phyloP scores from a whole-genome alignment of 2,797 vertebrate species.

The Micrastur ruficollis region DNA sequence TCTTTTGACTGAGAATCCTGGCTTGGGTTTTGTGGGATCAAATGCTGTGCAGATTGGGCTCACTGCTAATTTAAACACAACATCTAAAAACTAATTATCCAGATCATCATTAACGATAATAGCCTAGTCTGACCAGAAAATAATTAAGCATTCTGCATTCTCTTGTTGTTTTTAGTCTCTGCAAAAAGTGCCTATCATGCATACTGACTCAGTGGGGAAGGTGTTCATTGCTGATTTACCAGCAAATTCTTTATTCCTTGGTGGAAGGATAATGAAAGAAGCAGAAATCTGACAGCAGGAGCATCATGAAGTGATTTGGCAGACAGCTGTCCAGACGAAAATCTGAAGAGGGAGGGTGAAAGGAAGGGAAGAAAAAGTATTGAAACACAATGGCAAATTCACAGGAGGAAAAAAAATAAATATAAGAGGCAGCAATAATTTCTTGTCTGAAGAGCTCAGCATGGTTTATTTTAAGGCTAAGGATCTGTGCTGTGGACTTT shows the following conservation, averaged over 20 bases:
- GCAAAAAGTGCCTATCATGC: neutral
- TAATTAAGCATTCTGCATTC: conserved; percentile 63
- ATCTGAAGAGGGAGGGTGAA: neutral
- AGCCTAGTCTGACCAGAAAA: conserved; percentile 55
- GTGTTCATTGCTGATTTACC: conserved; percentile 41
- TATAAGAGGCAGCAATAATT: neutral
- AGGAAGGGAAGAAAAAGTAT: neutral
- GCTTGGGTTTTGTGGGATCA: neutral
- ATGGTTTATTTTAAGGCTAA: conserved; percentile 7
- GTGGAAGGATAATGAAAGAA: conserved; percentile 53
- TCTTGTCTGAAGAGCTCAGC: neutral
- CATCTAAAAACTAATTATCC: conserved; percentile 64
- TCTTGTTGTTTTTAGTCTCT: conserved; percentile 41
- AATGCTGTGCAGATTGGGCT: conserved; percentile 39
- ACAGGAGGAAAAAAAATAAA: neutral
- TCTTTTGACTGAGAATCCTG: neutral
- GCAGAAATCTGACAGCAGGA: conserved; percentile 48
- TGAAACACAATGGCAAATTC: neutral
- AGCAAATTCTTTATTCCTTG: conserved; percentile 37
- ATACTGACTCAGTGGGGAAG: conserved; percentile 13
- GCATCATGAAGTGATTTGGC: neutral
- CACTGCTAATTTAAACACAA: conserved; percentile 55
- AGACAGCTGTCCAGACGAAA: conserved; percentile 31
- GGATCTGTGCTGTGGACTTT: neutral
- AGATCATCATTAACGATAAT: conserved; percentile 59